Evolutionary conservation across 2,888 invertebrate species (phyloP), one percentile per base, ranked within the genome.

Genomic region (Metacarcinus magister): DNA sequence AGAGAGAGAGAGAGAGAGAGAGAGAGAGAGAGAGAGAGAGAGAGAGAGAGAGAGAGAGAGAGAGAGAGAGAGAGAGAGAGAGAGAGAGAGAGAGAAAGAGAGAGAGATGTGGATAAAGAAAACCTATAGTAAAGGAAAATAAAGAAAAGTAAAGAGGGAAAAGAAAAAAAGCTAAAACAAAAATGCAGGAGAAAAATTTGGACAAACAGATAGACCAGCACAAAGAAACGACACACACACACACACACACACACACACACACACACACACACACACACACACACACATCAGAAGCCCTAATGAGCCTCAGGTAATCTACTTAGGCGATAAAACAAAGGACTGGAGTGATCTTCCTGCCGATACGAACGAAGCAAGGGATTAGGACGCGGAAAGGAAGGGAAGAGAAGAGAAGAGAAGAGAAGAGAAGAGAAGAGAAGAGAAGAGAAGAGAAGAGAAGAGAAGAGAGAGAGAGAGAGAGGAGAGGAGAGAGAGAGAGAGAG

Each of bases 21-120:
- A 67, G 23, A 67, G 67, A 67, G 67, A 67, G 82, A 82, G 82
- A 82, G 82, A 82, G 32, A 32, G 82, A 32, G 82, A 82, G 82
- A 32, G 82, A 28, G 82, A 82, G 28, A 28, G 82, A 82, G 82
- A 28, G 82, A 32, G 82, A 82, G 82, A 82, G 82, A 82, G 28
- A 82, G 82, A 82, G 28, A 32, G 82, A 32, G 32, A 82, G 82
- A 82, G 28, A 82, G 28, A 82, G 32, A 82, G 82, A 82, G 28
- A 82, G 82, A 82, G 28, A 82, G 82, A 82, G 28, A 82, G 82
- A 82, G 28, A 82, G 82, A 82, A 8, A 32, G 28, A 82, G 28
- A 82, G 82, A 82, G n/a, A 75, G 28, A 75, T 8, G 19, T 13
- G 23, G 75, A 75, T 2, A 75, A 32, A 82, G 32, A 82, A 32